These are phyloP conservation scores for Perdita meconis DNA, from an alignment of 2,888 invertebrate genomes.

Conservation along the genomic window DNA sequence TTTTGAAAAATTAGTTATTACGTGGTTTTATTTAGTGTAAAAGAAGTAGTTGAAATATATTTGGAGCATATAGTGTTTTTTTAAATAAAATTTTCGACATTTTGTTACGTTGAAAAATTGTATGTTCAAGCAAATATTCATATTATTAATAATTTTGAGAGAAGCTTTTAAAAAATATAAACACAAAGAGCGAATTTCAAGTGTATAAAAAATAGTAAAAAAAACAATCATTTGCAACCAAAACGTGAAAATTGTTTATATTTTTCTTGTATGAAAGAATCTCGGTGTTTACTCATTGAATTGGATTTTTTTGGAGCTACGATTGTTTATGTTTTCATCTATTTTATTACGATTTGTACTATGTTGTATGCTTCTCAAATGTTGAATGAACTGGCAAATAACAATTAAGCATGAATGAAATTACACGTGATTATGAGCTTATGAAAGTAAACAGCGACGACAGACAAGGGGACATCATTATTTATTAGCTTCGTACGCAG, in stretches of 20 bases:
- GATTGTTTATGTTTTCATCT: not conserved
- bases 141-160: too few relatives aligned
- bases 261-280: not conserved
- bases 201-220: not conserved
- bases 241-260: too few relatives aligned
- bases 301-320: not conserved
- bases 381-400: slow-evolving; percentile 1
- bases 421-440: slow-evolving; percentile 28
- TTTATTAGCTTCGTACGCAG: slow-evolving; percentile 44
- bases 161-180: too few relatives aligned
- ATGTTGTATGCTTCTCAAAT: not conserved
- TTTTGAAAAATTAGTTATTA: too few relatives aligned
- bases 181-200: too few relatives aligned
- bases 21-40: too few relatives aligned
- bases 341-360: not conserved
- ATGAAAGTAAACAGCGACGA: slow-evolving; percentile 35
- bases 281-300: not conserved
- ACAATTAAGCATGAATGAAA: slow-evolving; percentile 31
- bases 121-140: too few relatives aligned
- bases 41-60: too few relatives aligned
- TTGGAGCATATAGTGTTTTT: too few relatives aligned
- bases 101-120: too few relatives aligned
- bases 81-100: too few relatives aligned
- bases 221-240: not conserved
- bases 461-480: slow-evolving; percentile 46